Base-by-base conservation (phyloP, 92 coral and sea anemone species). In the Nematostella vectensis region DNA sequence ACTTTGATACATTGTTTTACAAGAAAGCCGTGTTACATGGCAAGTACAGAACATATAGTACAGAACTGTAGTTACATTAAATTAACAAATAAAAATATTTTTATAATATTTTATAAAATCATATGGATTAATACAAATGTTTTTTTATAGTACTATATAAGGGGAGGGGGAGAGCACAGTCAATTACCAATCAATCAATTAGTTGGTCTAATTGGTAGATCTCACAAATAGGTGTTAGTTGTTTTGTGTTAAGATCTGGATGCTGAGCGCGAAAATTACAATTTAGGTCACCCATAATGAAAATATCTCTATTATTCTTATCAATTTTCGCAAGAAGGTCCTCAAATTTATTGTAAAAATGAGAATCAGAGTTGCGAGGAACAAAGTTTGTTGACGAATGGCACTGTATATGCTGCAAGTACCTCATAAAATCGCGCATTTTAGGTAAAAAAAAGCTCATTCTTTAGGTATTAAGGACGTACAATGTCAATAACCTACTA, bases 161-260 rank as follows among this genome's bases (percentile, higher is more conserved):
- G 21, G 51, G 23, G 11, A 45, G 18, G 23, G 51, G 18, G 51
- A 10, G 23, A 45, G 18, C 23, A 22, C 23, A 45, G 18, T 4
- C 21, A 11, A 4, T 19, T 45, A 11, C 48, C n/a, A 24, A 50
- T 27, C 48, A 56, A 11, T 48, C 25, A 25, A 61, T 61, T 25
- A 47, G 9, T 48, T 61, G 56, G 2, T 61, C 13, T 9, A 61
- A 48, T 17, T 48, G 57, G 42, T 61, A 61, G 25, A 29, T 17
- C 26, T 16, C 21, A 25, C 22, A 11, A 3, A 61, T 11, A 24
- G 9, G 56, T 12, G 38, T 45, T 19, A 45, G 21, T 8, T 9
- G 23, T 22, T 19, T 11, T 6, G 51, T 10, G 18, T 45, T 45
- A 8, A 10, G 21, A 45, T 45, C 51, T 4, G 18, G 51, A 6